Evolutionary conservation across 2,888 invertebrate genomes (phyloP).

Genomic region (Cremastinae sp.): DNA sequence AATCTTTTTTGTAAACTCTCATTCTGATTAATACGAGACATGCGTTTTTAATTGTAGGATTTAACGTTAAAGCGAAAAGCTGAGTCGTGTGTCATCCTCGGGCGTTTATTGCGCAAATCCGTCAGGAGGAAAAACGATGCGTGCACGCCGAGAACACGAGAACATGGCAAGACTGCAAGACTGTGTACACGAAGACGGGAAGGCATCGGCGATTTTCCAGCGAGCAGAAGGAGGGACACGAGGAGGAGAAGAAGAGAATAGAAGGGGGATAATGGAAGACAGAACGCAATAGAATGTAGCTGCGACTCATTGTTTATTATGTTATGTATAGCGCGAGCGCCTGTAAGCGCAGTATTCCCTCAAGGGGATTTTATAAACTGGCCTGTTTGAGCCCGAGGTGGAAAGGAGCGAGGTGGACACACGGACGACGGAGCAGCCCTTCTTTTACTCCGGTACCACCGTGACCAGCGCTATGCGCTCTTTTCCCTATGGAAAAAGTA

Average conservation of each 20-base stretch:
- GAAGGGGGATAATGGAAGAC: constrained; percentile 67
- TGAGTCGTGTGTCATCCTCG: constrained; percentile 28
- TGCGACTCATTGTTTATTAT: constrained; percentile 67
- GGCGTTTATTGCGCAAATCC: constrained; percentile 52
- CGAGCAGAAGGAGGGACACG: constrained; percentile 51
- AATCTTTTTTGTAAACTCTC: constrained; percentile 34
- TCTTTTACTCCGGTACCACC: constrained; percentile 34
- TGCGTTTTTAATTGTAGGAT: constrained; percentile 50
- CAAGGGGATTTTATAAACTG: constrained; percentile 58
- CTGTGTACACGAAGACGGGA: constrained; percentile 39
- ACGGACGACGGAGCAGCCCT: constrained; percentile 52
- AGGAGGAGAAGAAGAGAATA: constrained; percentile 58
- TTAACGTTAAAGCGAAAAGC: constrained; percentile 40
- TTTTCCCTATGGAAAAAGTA: constrained; percentile 45
- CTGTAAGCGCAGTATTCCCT: too few relatives aligned
- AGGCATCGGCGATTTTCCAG: too few relatives aligned
- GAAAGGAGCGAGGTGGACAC: constrained; percentile 51
- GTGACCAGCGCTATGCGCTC: constrained; percentile 42
- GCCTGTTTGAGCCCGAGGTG: constrained; percentile 51
- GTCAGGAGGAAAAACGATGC: constrained; percentile 48
- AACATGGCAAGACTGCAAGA: constrained; percentile 41
- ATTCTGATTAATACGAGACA: constrained; percentile 34
- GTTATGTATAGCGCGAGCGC: constrained; percentile 57
- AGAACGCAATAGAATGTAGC: constrained; percentile 62
- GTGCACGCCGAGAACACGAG: constrained; percentile 34